These are phyloP conservation scores for Tragulus kanchil DNA, from an alignment of 2,113 vertebrate genomes.

Conservation along the genomic window DNA sequence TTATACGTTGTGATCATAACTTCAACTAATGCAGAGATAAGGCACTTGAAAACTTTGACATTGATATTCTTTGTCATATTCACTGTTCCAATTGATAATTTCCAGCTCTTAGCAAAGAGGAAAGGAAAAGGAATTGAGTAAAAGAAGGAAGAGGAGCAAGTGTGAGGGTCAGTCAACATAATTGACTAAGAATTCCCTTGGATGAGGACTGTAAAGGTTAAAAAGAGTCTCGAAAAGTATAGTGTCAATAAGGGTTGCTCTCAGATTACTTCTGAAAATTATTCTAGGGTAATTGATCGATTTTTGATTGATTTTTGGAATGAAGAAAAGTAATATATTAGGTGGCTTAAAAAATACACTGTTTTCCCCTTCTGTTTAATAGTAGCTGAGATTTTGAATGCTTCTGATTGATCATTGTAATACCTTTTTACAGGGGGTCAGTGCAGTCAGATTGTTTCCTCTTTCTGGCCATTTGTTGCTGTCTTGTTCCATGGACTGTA, in stretches of 20 bases:
- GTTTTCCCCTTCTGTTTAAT: slow-evolving; percentile 28
- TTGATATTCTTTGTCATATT: slow-evolving; percentile 40
- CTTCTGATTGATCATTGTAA: neutral
- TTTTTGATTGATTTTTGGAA: slow-evolving; percentile 45
- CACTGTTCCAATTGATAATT: neutral
- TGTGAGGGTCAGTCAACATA: neutral
- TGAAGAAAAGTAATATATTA: slow-evolving; percentile 13
- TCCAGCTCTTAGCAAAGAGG: slow-evolving; percentile 63
- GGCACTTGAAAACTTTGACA: neutral
- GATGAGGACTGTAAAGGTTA: slow-evolving; percentile 19
- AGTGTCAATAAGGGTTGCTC: neutral
- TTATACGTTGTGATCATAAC: neutral
- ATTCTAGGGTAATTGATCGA: neutral
- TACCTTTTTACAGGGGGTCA: slow-evolving; percentile 93
- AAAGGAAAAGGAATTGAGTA: neutral
- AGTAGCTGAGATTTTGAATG: neutral
- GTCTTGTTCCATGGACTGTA: slow-evolving; percentile 98
- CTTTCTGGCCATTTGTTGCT: slow-evolving; percentile 95
- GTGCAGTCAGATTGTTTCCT: slow-evolving; percentile 97
- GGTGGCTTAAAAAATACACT: neutral
- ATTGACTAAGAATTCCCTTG: neutral
- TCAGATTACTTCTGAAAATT: slow-evolving; percentile 60
- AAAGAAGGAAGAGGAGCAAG: neutral
- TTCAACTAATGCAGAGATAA: slow-evolving; percentile 2
- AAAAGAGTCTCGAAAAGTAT: slow-evolving; percentile 13